Evolutionary conservation across 2,888 invertebrate genomes (phyloP).

Genomic region (Himalopsyche japonica): DNA sequence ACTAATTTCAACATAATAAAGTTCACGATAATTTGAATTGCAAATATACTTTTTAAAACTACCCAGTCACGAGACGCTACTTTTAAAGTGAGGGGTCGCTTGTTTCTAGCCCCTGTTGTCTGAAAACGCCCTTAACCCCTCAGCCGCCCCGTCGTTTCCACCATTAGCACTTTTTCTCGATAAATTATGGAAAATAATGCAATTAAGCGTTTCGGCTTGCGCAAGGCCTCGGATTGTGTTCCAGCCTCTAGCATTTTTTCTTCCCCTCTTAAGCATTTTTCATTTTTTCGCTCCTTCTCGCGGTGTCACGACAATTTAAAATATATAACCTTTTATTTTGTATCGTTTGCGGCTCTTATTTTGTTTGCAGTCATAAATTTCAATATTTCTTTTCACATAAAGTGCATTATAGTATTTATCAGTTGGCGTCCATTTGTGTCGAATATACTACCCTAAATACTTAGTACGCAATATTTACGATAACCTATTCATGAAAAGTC

Average conservation of each 20-base stretch:
- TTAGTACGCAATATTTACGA: too few species aligned
- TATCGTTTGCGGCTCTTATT: not conserved
- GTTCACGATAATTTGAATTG: not conserved
- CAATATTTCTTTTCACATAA: not conserved
- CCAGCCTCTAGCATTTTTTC: not conserved
- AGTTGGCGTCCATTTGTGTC: not conserved
- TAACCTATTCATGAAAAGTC: too few species aligned
- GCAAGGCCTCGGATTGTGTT: constrained; percentile 21
- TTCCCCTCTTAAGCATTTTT: constrained; percentile 26
- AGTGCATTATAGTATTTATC: not conserved
- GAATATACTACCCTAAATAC: too few species aligned
- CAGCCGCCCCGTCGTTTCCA: constrained; percentile 20
- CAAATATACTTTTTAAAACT: not conserved
- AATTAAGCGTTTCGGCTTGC: constrained; percentile 36
- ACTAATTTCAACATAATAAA: not conserved
- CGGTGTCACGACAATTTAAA: constrained; percentile 6
- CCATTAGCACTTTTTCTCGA: constrained; percentile 41
- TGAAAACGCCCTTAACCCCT: constrained; percentile 4
- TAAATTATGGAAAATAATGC: constrained; percentile 42
- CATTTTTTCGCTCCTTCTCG: constrained; percentile 7
- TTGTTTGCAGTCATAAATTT: not conserved
- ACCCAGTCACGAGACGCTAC: not conserved
- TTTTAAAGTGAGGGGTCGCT: not conserved
- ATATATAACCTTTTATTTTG: not conserved
- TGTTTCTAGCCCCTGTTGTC: not conserved